Conservation (phyloP, 2,797 vertebrate genomes). For the Lepidocolaptes lacrymiger region DNA sequence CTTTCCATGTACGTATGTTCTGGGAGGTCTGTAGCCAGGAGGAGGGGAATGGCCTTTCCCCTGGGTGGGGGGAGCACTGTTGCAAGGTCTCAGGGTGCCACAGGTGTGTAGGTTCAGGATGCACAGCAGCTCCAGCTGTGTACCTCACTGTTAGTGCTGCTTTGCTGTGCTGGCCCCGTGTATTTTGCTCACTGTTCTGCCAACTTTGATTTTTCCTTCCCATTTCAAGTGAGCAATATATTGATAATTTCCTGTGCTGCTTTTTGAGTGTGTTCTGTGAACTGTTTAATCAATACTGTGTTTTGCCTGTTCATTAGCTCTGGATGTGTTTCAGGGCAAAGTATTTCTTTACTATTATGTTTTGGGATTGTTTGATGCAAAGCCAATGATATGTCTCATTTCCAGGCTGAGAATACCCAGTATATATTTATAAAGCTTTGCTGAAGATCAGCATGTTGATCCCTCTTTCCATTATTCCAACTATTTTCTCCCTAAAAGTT, state of each 20-base stretch:
- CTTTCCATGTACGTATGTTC: constrained; percentile 78
- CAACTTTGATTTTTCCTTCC: not conserved
- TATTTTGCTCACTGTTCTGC: not conserved
- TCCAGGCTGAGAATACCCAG: not conserved
- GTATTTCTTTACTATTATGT: not conserved
- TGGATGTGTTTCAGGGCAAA: not conserved
- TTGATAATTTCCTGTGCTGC: not conserved
- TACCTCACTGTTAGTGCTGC: not conserved
- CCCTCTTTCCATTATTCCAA: not conserved
- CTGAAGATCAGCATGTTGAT: not conserved
- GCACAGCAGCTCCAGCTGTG: not conserved
- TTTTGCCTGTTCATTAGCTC: not conserved
- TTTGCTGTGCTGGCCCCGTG: fast-evolving
- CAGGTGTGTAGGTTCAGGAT: not conserved
- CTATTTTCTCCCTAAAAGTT: not conserved
- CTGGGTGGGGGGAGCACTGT: not conserved
- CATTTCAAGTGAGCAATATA: not conserved
- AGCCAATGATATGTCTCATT: not conserved
- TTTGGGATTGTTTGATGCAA: not conserved
- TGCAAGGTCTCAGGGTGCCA: not conserved
- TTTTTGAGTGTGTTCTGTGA: not conserved
- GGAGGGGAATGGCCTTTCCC: not conserved
- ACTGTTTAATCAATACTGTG: not conserved
- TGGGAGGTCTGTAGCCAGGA: not conserved
- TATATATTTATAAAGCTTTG: not conserved